Percentiles rank a stretch among this genome's conserved stretches.
Conservation (phyloP, 2,797 vertebrate species). For the Prunella strophiata region DNA sequence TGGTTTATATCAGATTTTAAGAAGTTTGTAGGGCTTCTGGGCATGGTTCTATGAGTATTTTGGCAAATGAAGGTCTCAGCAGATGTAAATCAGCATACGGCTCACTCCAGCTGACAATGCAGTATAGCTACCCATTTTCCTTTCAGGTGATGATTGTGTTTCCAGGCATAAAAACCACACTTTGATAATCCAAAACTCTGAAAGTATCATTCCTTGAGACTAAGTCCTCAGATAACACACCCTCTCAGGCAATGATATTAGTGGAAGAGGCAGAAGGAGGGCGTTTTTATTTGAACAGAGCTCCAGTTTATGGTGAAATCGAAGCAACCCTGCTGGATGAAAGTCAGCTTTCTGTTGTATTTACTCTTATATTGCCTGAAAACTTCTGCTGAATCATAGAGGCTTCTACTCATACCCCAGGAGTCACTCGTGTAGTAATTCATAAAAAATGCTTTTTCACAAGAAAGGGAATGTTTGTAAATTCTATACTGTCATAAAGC, state of each 20-base stretch:
- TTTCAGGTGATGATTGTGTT: not conserved
- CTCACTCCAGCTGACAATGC: not conserved
- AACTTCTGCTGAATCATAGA: not conserved
- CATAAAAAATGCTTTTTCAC: not conserved
- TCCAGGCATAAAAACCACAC: not conserved
- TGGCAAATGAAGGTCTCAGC: not conserved
- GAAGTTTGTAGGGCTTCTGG: not conserved
- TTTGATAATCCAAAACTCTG: not conserved
- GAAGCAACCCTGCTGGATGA: not conserved
- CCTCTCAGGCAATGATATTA: not conserved
- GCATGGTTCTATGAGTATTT: not conserved
- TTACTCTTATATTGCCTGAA: not conserved
- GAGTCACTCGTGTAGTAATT: not conserved
- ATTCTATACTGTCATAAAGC: not conserved
- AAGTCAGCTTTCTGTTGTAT: not conserved
- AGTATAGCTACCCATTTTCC: not conserved
- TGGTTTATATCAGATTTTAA: not conserved
- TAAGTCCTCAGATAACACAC: not conserved
- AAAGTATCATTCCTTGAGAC: not conserved
- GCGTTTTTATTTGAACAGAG: not conserved
- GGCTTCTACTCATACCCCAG: not conserved
- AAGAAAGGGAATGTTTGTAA: not conserved
- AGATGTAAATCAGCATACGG: not conserved
- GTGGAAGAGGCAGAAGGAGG: not conserved
- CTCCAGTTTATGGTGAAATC: not conserved